Base-by-base conservation (phyloP, 2,888 invertebrate species). In the Chymomyza fuscimana region DNA sequence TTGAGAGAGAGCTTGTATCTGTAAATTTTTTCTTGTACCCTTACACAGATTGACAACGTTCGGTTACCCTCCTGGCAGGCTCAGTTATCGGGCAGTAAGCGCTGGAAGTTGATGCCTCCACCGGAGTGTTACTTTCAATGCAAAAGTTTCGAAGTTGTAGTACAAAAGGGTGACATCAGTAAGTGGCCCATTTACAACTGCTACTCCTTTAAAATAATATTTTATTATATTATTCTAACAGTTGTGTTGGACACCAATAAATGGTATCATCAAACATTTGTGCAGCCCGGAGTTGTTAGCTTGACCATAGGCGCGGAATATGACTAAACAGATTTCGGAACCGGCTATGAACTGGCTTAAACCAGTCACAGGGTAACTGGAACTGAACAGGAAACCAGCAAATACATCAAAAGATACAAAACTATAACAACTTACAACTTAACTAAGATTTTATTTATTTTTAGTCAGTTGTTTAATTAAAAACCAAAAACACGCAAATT, bases 271-370 rank as follows among this genome's bases (percentile, higher is more conserved):
- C 95, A 96, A 90, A 99, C 99, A 0, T 93, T 94, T 82, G 96
- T 98, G 70, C 93, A 97, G 60, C 96, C 97, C 0, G 95, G 96
- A 19, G 96, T 96, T 80, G 95, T 98, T 89, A 99, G 98, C 92
- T 96, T 99, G 84, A 98, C 98, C 0, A 98, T 99, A 82, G 99
- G 98, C 46, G 97, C 98, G 0, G 99, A 99, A 91, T 99, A 96
- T 91, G 98, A 99, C 91, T 98, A 92, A 93, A 51, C 69, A 65
- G 52, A 60, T 29, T 10, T 19, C 29, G 63, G 36, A 63, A 67
- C 67, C 63, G 70, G 74, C 72, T 76, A 2, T 56, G 4, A 52
- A 72, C 51, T 22, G 70, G 63, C 58, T 73, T 73, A 54, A 52
- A 65, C 69, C 46, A 56, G 70, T 61, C 79, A 67, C 82, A 84